phyloP scores from a whole-genome alignment of 2,888 invertebrate genomes.

The Hirtodrosophila trivittata region DNA sequence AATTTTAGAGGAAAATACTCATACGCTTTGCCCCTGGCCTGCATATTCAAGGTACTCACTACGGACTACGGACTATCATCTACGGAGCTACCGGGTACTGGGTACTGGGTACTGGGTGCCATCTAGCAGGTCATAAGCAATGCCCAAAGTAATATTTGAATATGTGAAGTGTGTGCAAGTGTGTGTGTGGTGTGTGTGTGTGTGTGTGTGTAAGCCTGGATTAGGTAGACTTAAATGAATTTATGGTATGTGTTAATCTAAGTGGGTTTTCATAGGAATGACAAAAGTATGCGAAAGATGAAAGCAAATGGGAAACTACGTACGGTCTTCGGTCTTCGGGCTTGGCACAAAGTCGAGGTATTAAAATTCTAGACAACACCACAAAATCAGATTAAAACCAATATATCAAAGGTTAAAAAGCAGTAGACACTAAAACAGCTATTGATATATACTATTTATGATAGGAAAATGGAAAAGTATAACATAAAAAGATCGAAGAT shows the following conservation, averaged over 20 bases:
- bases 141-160: slow-evolving; percentile 39
- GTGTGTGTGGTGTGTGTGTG: no score
- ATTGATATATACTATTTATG: no score
- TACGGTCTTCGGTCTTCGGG: no score
- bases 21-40: not conserved
- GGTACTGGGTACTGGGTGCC: not conserved
- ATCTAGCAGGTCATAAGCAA: slow-evolving; percentile 26
- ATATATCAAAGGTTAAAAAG: no score
- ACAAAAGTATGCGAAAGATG: slow-evolving; percentile 26
- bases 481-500: no score
- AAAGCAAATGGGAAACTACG: slow-evolving; percentile 2
- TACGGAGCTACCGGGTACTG: not conserved
- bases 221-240: slow-evolving; percentile 71
- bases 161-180: slow-evolving; percentile 18
- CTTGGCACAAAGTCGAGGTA: not conserved
- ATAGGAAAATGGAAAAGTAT: no score
- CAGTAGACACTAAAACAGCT: no score
- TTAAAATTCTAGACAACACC: slow-evolving; percentile 23
- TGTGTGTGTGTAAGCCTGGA: slow-evolving; percentile 41
- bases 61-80: no score
- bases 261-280: slow-evolving; percentile 35
- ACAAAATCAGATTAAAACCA: slow-evolving; percentile 9
- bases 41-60: slow-evolving; percentile 15
- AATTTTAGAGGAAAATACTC: slow-evolving; percentile 44
- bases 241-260: slow-evolving; percentile 71